Evolutionary conservation across 23 tunicate genomes (phyloP), one percentile per base, ranked within the genome.

Genomic region (Corella eumyota): DNA sequence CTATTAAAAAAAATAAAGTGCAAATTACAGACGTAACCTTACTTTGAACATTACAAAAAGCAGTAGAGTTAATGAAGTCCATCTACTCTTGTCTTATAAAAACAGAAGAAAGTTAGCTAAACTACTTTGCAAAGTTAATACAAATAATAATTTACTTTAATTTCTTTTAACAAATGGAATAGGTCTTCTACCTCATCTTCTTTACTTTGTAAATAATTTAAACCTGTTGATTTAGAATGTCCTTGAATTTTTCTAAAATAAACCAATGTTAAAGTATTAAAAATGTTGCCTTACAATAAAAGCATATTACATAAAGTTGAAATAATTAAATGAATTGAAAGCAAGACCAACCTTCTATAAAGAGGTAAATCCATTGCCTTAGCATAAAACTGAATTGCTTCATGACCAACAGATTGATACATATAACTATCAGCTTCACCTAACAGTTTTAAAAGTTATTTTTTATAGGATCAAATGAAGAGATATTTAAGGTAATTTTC

Each of bases 161-260:
- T 75, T 32, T 57, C 68, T 62, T 68, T 48, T 24, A 93, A 66
- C 65, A 93, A 59, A 0, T 61, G 45, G 49, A 30, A 85, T n/a
- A 93, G 59, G 78, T 93, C 99, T 58, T 93, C 99, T 29, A 93
- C 99, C 61, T 93, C 99, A 69, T 93, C 99, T 25, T 64, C 90
- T 2, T 35, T 47, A 15, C 45, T 69, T 56, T 65, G 69, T 4
- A 29, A 35, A 53, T 93, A 93, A 25, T 66, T 44, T 57, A 84
- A 27, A 11, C 30, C 38, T 6, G 64, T 64, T 30, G 29, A 58
- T 61, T 78, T 93, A 1, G 99, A 85, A 30, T 61, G 36, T 28
- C 90, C 91, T 20, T 47, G 49, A 44, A 77, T 85, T 58, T 66
- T 33, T 47, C 96, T 83, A 30, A 40, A 40, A 15, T 40, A 40